Evolutionary conservation across 2,888 invertebrate species (phyloP).

Genomic region (Cremastinae sp.): DNA sequence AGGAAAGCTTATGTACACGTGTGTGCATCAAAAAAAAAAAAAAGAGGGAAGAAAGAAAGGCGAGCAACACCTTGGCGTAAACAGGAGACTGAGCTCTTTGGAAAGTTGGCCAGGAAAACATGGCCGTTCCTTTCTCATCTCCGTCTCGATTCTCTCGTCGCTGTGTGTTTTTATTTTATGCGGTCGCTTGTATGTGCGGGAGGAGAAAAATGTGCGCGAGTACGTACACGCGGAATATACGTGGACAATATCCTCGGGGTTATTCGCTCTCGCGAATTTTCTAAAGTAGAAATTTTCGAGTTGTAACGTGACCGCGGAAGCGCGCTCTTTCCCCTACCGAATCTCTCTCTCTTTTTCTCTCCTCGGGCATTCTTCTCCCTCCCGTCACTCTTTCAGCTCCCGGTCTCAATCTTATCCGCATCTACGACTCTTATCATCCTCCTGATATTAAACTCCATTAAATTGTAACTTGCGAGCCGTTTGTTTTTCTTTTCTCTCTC

Average conservation of each 20-base stretch:
- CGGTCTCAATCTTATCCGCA: constrained; percentile 30
- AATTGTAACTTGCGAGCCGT: constrained; percentile 15
- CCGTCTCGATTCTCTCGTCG: constrained; percentile 41
- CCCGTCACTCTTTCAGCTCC: constrained; percentile 2
- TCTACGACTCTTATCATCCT: constrained; percentile 15
- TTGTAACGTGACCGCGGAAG: constrained; percentile 52
- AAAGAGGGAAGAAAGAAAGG: constrained; percentile 25
- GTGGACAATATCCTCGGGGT: constrained; percentile 35
- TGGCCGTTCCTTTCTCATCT: constrained; percentile 42
- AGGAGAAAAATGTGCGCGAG: not conserved
- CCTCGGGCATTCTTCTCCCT: too few species aligned
- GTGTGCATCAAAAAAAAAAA: constrained; percentile 18
- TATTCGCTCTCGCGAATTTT: constrained; percentile 54
- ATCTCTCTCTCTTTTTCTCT: constrained; percentile 1
- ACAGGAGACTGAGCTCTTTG: constrained; percentile 45
- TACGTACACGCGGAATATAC: constrained; percentile 5
- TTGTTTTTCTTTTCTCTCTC: constrained; percentile 23
- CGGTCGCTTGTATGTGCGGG: constrained; percentile 3
- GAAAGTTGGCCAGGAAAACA: constrained; percentile 56
- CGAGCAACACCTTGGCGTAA: constrained; percentile 57
- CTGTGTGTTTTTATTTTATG: constrained; percentile 11
- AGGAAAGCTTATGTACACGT: too few species aligned
- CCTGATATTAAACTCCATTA: constrained; percentile 44
- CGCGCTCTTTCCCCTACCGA: constrained; percentile 36
- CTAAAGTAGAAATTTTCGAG: constrained; percentile 59